Evolutionary conservation across 92 coral and sea anemone species (phyloP), one percentile per base, ranked within the genome.

Genomic region (Ricordea florida): DNA sequence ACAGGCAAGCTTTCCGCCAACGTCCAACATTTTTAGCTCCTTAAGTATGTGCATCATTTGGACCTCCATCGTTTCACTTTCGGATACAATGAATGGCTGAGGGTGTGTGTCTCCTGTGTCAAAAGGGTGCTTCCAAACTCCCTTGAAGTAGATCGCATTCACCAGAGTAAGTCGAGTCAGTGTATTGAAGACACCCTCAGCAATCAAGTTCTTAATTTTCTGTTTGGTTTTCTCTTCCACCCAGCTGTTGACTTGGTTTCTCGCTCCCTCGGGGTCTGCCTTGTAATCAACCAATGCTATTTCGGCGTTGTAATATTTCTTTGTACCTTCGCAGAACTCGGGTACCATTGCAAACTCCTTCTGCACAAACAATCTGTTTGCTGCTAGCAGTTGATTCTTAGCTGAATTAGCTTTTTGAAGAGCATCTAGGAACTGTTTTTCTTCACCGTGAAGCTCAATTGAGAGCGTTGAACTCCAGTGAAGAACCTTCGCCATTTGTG

Each of bases 121-220:
- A 33, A 94, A 91, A 62, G 81, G 70, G 14, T 78, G 73, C 59
- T 78, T 57, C 97, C 98, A 94, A 9, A 86, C 70, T 33, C 98
- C 98, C 40, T 85, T 91, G 87, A 91, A 94, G 78, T 94, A 91
- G 16, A 94, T 79, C 10, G 98, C 98, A 76, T 91, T 94, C 29
- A 83, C 87, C 49, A 94, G 67, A 16, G 93, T 81, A 29, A 87
- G 59, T 25, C 86, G 62, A 4, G 98, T 93, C 26, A 30, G 79
- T 3, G 70, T 0, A 41, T 41, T 77, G 17, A 92, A 78, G 14
- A 64, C 87, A 17, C 92, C 92, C 24, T 22, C 21, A 0, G 77
- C 49, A 20, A 93, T 69, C 62, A 89, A 45, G 59, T 85, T 82
- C 52, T 77, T 78, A 28, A 93, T 93, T 81, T 85, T 89, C 50